Conservation (phyloP, 2,888 invertebrate species). For the Catocala sponsa region DNA sequence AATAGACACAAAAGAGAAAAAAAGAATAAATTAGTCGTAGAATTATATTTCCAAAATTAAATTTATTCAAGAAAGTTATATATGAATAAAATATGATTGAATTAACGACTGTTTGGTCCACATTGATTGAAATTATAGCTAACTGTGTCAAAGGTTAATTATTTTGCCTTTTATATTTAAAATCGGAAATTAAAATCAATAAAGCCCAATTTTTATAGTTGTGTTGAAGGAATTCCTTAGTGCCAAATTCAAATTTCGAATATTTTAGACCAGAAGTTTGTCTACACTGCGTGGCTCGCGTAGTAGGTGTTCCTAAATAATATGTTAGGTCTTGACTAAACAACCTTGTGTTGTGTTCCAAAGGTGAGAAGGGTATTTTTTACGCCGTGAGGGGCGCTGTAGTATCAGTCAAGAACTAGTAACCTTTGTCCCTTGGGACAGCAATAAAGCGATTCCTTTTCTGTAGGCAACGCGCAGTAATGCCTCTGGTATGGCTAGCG, state of each 20-base stretch:
- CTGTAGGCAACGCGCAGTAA: too few species aligned
- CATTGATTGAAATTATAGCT: constrained; percentile 29
- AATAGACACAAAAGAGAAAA: constrained; percentile 3
- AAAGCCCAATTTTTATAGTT: constrained; percentile 5
- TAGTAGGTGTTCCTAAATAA: too few species aligned
- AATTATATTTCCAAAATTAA: constrained; percentile 25
- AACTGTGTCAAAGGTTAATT: constrained; percentile 34
- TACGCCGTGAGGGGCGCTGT: too few species aligned
- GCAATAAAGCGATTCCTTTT: too few species aligned
- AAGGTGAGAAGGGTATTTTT: too few species aligned
- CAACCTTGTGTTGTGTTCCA: too few species aligned
- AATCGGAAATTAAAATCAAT: constrained; percentile 13
- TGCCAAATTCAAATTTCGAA: constrained; percentile 6
- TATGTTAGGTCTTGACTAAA: too few species aligned
- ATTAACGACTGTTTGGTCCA: constrained; percentile 18
- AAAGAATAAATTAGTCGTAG: constrained; percentile 18
- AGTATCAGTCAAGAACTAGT: too few species aligned
- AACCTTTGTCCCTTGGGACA: too few species aligned
- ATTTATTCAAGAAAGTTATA: constrained; percentile 37
- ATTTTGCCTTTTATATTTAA: constrained; percentile 22
- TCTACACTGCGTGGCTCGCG: too few species aligned
- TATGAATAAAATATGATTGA: constrained; percentile 33
- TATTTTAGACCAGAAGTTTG: too few species aligned
- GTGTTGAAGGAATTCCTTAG: constrained; percentile 10
- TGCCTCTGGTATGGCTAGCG: too few species aligned